These are phyloP conservation scores for Drosophila anomalata DNA, from an alignment of 2,888 invertebrate species.

Conservation along the genomic window DNA sequence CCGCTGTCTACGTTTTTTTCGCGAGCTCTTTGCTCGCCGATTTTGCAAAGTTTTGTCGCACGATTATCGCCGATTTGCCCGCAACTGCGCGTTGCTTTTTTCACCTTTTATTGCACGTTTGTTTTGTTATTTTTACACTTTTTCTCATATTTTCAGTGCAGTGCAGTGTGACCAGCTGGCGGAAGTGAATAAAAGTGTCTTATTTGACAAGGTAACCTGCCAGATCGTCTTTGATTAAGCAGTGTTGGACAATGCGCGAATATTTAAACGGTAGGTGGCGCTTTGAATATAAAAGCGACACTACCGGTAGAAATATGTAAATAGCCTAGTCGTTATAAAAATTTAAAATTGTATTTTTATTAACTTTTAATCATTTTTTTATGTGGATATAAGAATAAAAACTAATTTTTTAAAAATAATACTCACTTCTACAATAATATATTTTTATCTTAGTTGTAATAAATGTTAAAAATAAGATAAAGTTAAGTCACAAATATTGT, in stretches of 20 bases:
- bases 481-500: neutral
- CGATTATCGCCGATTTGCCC: slow-evolving; percentile 22
- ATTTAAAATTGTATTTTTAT: neutral
- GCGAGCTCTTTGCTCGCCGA: slow-evolving; percentile 24
- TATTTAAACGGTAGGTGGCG: neutral
- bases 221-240: neutral
- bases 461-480: neutral
- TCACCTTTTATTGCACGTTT: slow-evolving; percentile 69
- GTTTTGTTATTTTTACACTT: slow-evolving; percentile 78
- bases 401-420: neutral
- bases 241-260: neutral
- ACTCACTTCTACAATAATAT: neutral
- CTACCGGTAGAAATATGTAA: too few relatives aligned
- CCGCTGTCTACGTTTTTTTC: slow-evolving; percentile 34
- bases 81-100: slow-evolving; percentile 57
- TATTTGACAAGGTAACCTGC: neutral
- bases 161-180: slow-evolving; percentile 8
- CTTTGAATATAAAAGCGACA: neutral
- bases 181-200: neutral
- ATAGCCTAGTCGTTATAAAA: neutral
- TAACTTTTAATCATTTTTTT: neutral
- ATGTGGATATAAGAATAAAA: neutral
- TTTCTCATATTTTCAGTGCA: slow-evolving; percentile 40
- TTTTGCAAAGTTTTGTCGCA: neutral
- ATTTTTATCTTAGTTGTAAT: neutral